phyloP scores from a whole-genome alignment of 1,140 invertebrate species.

The Drosophila lacertosa region DNA sequence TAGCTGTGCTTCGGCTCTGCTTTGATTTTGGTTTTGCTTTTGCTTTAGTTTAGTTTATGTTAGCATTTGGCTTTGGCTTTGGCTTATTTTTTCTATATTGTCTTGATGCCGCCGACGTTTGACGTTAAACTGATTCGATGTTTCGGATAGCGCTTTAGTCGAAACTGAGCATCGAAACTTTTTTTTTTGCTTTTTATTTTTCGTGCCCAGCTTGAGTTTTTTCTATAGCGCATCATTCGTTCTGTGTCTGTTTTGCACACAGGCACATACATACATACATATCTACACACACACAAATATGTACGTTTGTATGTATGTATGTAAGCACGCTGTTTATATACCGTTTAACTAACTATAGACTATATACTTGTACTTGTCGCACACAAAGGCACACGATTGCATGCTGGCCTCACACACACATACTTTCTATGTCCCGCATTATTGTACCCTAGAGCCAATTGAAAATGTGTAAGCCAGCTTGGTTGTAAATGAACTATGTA shows the following conservation, averaged over 20 bases:
- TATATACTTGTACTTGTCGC: constrained; percentile 41
- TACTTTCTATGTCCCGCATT: constrained; percentile 6
- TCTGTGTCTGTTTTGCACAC: constrained; percentile 11
- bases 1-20: constrained; percentile 9
- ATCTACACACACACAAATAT: not conserved
- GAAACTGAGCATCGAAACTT: constrained; percentile 63
- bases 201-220: constrained; percentile 61
- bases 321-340: constrained; percentile 40
- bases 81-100: constrained; percentile 65
- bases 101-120: constrained; percentile 81
- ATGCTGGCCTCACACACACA: constrained; percentile 32
- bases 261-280: constrained; percentile 14
- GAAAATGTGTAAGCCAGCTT: no score
- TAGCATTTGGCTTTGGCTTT: constrained; percentile 32
- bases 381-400: constrained; percentile 44
- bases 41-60: constrained; percentile 42
- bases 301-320: constrained; percentile 9
- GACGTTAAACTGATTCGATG: constrained; percentile 81
- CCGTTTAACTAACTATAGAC: constrained; percentile 66
- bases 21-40: constrained; percentile 21
- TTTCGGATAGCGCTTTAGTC: constrained; percentile 73
- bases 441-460: not conserved
- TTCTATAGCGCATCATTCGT: constrained; percentile 31
- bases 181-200: constrained; percentile 23
- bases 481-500: no score